Evolutionary conservation across 2,888 invertebrate species (phyloP).

Genomic region (Hylaea fasciaria): DNA sequence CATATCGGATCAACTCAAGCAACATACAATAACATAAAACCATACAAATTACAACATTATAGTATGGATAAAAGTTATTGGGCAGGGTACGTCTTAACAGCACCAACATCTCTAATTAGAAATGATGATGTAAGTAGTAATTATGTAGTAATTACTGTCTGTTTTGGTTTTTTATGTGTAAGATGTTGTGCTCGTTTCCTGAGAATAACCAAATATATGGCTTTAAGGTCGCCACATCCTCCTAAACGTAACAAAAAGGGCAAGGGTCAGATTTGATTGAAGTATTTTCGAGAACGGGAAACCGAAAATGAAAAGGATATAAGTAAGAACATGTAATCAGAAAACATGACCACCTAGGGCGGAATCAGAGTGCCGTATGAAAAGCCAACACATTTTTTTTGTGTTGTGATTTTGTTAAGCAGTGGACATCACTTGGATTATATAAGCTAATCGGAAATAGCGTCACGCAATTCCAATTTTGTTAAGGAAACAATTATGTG

Average conservation of each 20-base stretch:
- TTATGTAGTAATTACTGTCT: no score
- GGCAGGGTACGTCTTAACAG: no score
- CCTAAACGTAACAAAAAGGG: slow-evolving; percentile 24
- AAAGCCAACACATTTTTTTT: slow-evolving; percentile 13
- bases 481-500: no score
- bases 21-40: no score
- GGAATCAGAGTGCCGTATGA: slow-evolving; percentile 14
- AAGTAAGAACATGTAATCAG: slow-evolving; percentile 28
- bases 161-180: no score
- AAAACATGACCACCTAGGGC: slow-evolving; percentile 29
- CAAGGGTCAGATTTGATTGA: slow-evolving; percentile 32
- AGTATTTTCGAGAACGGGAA: slow-evolving; percentile 28
- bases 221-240: slow-evolving; percentile 6
- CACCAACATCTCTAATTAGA: background rate
- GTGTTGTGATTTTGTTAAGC: background rate
- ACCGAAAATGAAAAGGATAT: slow-evolving; percentile 35
- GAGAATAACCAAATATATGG: slow-evolving; percentile 1
- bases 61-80: no score
- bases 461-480: no score
- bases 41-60: no score
- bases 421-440: background rate
- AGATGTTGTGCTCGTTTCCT: background rate
- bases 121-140: background rate
- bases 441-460: no score
- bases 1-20: no score